Evolutionary conservation across 2,888 invertebrate species (phyloP), one percentile per base, ranked within the genome.

Genomic region (Polietes domitor): DNA sequence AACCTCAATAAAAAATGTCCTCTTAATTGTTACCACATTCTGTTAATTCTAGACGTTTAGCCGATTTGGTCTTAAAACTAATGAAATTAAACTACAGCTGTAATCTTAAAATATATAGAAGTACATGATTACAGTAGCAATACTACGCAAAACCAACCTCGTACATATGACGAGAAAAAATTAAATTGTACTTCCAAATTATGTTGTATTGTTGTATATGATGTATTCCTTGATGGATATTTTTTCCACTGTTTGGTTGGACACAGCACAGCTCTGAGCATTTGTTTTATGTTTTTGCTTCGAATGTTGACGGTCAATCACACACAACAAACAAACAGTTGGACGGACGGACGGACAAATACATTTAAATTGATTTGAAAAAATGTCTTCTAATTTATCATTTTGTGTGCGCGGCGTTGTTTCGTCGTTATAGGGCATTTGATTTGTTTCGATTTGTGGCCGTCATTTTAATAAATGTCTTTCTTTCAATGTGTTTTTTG

Each of bases 301-400:
- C 41, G 15, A 61, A 61, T 71, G 32, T 50, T 70, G 72, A 55
- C 41, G 61, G 53, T 26, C 68, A 75, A 19, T 61, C 74, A 41
- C 24, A 61, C 43, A 72, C 17, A 47, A 47, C 41, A 28, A 73
- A 12, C 73, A 50, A 26, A 12, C 72, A 26, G 21, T 15, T 4
- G 24, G 37, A 21, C 21, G 21, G 72, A 76, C 78, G 41, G 43
- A 68, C 53, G 17, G 78, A 72, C 71, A 80, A 83, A 76, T 68
- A 73, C 63, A 76, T 70, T 76, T 73, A 84, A 84, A 81, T 81
- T 81, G 76, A 76, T 77, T 78, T 75, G 21, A 75, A 81, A 83
- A 79, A 76, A 84, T 84, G 68, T 81, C 78, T 79, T 79, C 61
- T 47, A 84, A 84, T 84, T 81, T 84, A 84, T 84, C 84, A 84